Base-by-base conservation (phyloP, 92 coral and sea anemone species). In the Siderastrea radians region DNA sequence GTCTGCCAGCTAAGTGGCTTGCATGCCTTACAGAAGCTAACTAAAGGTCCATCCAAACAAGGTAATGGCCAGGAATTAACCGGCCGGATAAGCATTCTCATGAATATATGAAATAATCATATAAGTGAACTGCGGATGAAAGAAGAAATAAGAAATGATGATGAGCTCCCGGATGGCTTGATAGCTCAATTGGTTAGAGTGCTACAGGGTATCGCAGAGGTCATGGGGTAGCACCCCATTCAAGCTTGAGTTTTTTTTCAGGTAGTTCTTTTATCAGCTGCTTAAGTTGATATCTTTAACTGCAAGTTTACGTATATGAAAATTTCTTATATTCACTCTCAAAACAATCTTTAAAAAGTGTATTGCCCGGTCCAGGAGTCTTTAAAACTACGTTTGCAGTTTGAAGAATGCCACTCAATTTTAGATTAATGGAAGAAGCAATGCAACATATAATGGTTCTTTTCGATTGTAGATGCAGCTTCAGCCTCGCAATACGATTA, bases 1-100 rank as follows among this genome's bases (percentile, higher is more conserved):
- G 72, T 58, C 58, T 85, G 89, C 67, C 77, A 85, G 7, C 19
- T 85, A 48, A 67, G 83, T 46, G 82, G 83, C 16, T 46, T 85
- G 70, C 76, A 85, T 16, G 46, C 67, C 73, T n/a, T 65, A 57
- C 64, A 45, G 17, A 44, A 26, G 53, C 71, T 84, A 61, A 50
- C 79, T 26, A 44, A 11, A 9, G 63, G 47, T 38, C 8, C 61
- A n/a, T 19, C 1, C 3, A 17, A 58, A 17, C 58, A 68, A 60
- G 64, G 86, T 82, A 82, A 69, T 48, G 7, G 6, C 3, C 51
- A 16, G 14, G 6, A 61, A 61, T 15, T 9, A 26, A 67, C 49
- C 5, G 4, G 11, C 38, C 38, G 38, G 38, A 26, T 26, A 26
- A 26, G 38, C 38, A 26, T 26, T 26, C 38, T 26, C 38, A 26